Percentiles rank a stretch among this genome's conserved stretches.
These are phyloP conservation scores for Aphodius sticticus DNA, from an alignment of 2,888 invertebrate species.

Conservation along the genomic window DNA sequence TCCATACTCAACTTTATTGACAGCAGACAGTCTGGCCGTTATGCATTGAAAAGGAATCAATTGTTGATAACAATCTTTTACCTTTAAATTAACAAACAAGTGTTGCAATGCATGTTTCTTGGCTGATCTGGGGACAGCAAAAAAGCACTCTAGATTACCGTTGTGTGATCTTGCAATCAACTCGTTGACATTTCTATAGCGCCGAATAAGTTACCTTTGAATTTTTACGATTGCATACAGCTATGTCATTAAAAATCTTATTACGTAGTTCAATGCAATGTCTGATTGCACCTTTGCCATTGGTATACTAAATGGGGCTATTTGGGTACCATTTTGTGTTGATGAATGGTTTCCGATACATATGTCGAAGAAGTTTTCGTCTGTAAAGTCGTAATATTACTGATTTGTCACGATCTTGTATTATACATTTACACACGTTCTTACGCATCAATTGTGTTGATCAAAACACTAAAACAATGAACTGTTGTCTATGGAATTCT, in stretches of 20 bases:
- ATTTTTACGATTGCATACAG: not conserved
- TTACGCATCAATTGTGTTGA: too few species aligned
- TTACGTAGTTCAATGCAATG: not conserved
- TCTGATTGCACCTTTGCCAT: not conserved
- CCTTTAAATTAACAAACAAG: not conserved
- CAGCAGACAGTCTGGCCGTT: not conserved
- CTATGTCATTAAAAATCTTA: not conserved
- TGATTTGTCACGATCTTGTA: not conserved
- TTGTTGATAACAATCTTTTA: not conserved
- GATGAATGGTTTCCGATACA: not conserved
- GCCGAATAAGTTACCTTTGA: not conserved
- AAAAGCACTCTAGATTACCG: not conserved
- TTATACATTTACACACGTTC: too few species aligned
- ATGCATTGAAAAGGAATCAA: not conserved
- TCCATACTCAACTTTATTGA: not conserved
- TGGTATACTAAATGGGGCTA: not conserved
- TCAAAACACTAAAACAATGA: too few species aligned
- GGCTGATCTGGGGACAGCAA: not conserved
- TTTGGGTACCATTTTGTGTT: not conserved
- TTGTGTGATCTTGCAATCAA: slow-evolving; percentile 4
- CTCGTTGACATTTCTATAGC: not conserved
- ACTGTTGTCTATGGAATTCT: too few species aligned
- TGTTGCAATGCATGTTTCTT: not conserved
- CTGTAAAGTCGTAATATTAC: not conserved
- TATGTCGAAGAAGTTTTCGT: not conserved